Evolutionary conservation across 2,888 invertebrate species (phyloP).

Genomic region (Lithosia quadra): DNA sequence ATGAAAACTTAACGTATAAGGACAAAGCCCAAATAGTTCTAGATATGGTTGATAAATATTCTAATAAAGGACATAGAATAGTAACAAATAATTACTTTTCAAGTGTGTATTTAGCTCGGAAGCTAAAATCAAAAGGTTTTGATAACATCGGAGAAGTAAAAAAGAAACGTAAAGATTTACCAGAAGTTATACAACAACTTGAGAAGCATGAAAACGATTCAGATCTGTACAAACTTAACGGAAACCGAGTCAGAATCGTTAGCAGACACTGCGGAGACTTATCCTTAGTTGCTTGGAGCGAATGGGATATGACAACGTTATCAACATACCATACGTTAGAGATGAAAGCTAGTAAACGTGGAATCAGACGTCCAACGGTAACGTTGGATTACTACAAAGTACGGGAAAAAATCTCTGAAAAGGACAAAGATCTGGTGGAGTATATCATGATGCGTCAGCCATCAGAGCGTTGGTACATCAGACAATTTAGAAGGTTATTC

Average conservation of each 20-base stretch:
- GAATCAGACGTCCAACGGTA: neutral
- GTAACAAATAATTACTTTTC: constrained; percentile 15
- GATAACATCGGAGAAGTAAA: constrained; percentile 8
- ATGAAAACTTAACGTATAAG: neutral
- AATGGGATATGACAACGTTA: constrained; percentile 5
- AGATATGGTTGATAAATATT: constrained; percentile 10
- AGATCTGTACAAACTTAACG: neutral
- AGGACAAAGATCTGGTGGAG: neutral
- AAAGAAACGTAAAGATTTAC: constrained; percentile 5
- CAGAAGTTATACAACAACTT: constrained; percentile 10
- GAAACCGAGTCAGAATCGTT: neutral
- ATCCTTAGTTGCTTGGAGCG: constrained; percentile 13
- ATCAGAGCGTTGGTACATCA: constrained; percentile 10
- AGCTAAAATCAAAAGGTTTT: constrained; percentile 13
- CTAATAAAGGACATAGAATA: constrained; percentile 12
- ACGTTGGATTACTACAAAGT: constrained; percentile 7
- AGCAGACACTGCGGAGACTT: constrained; percentile 11
- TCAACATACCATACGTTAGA: constrained; percentile 16
- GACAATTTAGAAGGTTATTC: constrained; percentile 3
- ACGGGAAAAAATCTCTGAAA: neutral
- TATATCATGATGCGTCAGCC: neutral
- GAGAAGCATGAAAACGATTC: neutral
- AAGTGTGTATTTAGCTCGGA: constrained; percentile 4
- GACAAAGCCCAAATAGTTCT: constrained; percentile 12
- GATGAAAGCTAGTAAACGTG: constrained; percentile 9